Evolutionary conservation across 2,888 invertebrate genomes (phyloP).

Genomic region (Cantharis rustica): DNA sequence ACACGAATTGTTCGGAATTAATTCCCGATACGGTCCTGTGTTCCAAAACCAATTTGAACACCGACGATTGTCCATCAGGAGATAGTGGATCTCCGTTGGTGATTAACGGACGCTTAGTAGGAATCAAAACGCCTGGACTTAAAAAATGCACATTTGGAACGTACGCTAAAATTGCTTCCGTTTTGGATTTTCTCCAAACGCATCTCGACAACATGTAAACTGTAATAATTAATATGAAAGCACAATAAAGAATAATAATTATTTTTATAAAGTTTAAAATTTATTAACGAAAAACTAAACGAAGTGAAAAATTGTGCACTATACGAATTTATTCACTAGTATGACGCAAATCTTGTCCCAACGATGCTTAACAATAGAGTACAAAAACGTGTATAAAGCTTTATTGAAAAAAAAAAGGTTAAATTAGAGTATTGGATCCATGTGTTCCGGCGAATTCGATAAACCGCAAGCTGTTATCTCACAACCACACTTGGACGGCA

Average conservation of each 20-base stretch:
- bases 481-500: slow-evolving; percentile 9
- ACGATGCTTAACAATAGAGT: background rate
- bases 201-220: background rate
- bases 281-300: background rate
- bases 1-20: background rate
- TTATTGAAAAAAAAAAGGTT: background rate
- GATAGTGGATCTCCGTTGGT: slow-evolving; percentile 16
- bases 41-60: background rate
- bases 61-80: slow-evolving; percentile 3
- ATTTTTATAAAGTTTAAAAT: too few relatives aligned
- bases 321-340: background rate
- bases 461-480: slow-evolving; percentile 20
- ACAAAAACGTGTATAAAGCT: background rate
- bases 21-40: slow-evolving; percentile 2
- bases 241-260: background rate
- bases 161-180: background rate
- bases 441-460: slow-evolving; percentile 14
- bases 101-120: slow-evolving; percentile 4
- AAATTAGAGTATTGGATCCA: slow-evolving; percentile 7
- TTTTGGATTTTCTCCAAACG: background rate
- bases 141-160: background rate
- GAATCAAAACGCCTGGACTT: background rate
- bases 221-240: background rate
- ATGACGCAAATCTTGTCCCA: background rate
- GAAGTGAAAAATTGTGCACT: background rate